These are phyloP conservation scores for Blastobasis lacticolella DNA, from an alignment of 2,888 invertebrate genomes.

Conservation along the genomic window DNA sequence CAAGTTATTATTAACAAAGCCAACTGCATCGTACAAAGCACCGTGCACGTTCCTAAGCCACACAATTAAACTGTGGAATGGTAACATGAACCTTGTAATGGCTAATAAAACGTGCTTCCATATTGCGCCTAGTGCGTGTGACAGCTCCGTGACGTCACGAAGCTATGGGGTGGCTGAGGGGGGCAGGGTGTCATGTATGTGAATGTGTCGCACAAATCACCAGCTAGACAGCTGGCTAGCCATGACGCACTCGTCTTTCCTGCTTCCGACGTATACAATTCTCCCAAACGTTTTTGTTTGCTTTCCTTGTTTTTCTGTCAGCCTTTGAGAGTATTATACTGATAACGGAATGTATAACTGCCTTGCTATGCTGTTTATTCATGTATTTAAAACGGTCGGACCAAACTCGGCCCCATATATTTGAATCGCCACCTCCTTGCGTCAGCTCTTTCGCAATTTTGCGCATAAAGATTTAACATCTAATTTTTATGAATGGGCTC, in stretches of 20 bases:
- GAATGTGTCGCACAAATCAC: constrained; percentile 34
- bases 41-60: too few relatives aligned
- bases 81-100: constrained; percentile 12
- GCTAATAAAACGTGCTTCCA: constrained; percentile 48
- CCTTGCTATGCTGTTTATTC: too few relatives aligned
- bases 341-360: too few relatives aligned
- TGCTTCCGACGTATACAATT: constrained; percentile 1
- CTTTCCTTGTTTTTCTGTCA: neutral
- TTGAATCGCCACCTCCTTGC: neutral
- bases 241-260: constrained; percentile 21
- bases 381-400: too few relatives aligned
- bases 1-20: too few relatives aligned
- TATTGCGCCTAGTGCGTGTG: constrained; percentile 40
- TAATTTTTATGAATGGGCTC: constrained; percentile 26
- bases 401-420: neutral
- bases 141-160: constrained; percentile 42
- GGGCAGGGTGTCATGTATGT: constrained; percentile 10
- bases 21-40: too few relatives aligned
- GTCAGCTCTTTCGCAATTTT: constrained; percentile 2
- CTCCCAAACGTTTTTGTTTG: constrained; percentile 9
- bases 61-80: too few relatives aligned
- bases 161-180: constrained; percentile 12
- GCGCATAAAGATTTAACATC: constrained; percentile 19
- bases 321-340: too few relatives aligned
- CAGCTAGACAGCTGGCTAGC: constrained; percentile 4